Percentiles rank a stretch among this genome's conserved stretches.
These are phyloP conservation scores for Volucella inflata DNA, from an alignment of 2,888 invertebrate genomes.

Conservation along the genomic window DNA sequence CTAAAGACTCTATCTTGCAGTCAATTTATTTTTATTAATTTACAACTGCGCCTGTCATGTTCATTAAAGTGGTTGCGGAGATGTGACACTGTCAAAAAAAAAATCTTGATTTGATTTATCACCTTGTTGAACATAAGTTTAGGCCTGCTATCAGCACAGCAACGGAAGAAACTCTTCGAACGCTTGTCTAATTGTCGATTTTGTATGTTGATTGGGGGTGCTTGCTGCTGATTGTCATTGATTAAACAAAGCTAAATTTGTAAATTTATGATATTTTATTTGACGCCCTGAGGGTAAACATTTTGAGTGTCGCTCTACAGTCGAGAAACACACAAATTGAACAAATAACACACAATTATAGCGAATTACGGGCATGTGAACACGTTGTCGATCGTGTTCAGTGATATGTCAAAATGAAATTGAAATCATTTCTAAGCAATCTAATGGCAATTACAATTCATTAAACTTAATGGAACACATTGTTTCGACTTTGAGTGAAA, in stretches of 20 bases:
- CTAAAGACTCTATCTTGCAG: conserved; percentile 52
- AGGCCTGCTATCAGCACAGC: conserved; percentile 18
- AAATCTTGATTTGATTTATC: conserved; percentile 51
- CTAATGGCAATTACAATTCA: conserved; percentile 72
- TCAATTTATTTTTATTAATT: conserved; percentile 72
- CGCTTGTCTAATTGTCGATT: conserved; percentile 39
- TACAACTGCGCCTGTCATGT: conserved; percentile 62
- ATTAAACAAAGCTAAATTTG: conserved; percentile 65
- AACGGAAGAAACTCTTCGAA: conserved; percentile 16
- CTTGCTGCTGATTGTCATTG: conserved; percentile 62
- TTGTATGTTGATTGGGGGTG: conserved; percentile 36
- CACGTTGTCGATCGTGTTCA: conserved; percentile 72
- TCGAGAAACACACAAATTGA: conserved; percentile 43
- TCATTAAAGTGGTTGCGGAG: conserved; percentile 30
- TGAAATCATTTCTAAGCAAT: conserved; percentile 73
- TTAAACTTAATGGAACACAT: conserved; percentile 68
- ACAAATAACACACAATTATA: conserved; percentile 54
- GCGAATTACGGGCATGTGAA: conserved; percentile 69
- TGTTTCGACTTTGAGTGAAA: conserved; percentile 65
- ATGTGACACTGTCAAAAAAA: conserved; percentile 21
- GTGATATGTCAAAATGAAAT: conserved; percentile 71
- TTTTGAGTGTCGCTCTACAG: conserved; percentile 11
- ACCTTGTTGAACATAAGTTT: conserved; percentile 52
- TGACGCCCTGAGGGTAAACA: conserved; percentile 62
- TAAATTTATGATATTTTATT: conserved; percentile 66